Evolutionary conservation across 2,888 invertebrate genomes (phyloP).

Genomic region (Flabesymbios commensalis): DNA sequence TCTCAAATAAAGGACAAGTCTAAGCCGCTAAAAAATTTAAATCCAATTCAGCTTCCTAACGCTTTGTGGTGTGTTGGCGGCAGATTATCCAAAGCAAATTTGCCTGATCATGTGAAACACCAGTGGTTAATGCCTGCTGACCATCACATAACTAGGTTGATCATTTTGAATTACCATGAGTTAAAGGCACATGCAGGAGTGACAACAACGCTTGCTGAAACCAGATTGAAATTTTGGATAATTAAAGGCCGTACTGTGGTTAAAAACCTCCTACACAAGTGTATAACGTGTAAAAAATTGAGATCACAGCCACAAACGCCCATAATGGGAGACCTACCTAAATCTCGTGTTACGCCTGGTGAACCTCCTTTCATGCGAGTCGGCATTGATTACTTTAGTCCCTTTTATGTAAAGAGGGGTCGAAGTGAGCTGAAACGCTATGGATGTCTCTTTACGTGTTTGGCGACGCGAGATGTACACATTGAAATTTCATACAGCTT

Average conservation of each 20-base stretch:
- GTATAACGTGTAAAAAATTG: neutral
- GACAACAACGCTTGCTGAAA: neutral
- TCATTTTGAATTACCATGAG: neutral
- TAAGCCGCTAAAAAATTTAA: too few species aligned
- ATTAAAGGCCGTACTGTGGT: neutral
- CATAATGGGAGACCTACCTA: constrained; percentile 3
- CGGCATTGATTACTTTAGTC: constrained; percentile 19
- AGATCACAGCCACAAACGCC: neutral
- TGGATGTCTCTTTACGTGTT: constrained; percentile 9
- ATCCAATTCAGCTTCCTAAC: too few species aligned
- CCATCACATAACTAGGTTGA: neutral
- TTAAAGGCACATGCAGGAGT: neutral
- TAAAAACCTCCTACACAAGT: neutral
- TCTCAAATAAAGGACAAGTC: too few species aligned
- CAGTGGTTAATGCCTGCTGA: neutral
- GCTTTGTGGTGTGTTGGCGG: constrained; percentile 5
- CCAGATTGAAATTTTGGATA: constrained; percentile 8
- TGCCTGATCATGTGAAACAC: neutral
- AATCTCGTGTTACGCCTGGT: neutral
- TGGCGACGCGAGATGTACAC: constrained; percentile 2
- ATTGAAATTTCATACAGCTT: constrained; percentile 1
- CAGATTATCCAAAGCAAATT: neutral
- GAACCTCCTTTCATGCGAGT: constrained; percentile 17
- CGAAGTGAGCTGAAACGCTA: constrained; percentile 5
- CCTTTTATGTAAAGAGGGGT: neutral